A percentile compares a stretch with the other conserved stretches of the same genome.
These are phyloP conservation scores for Sebastes alutus DNA, from an alignment of 2,797 vertebrate genomes.

Conservation along the genomic window DNA sequence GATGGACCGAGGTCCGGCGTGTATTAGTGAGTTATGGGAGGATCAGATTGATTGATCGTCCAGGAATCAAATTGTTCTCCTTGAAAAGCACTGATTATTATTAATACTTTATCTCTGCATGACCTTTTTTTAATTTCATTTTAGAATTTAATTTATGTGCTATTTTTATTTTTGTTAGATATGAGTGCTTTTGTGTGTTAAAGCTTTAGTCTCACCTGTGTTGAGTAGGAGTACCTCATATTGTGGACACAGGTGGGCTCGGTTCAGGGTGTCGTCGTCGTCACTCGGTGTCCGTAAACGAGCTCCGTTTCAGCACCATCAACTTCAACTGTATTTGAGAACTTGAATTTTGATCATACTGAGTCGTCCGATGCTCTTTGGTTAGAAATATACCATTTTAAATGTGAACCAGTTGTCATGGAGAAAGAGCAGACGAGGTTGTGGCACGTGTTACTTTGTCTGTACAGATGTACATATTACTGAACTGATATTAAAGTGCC, in stretches of 20 bases:
- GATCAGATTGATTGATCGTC: neutral
- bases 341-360: slow-evolving; percentile 91
- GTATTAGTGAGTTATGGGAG: neutral
- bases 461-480: slow-evolving; percentile 96
- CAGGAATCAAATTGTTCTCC: neutral
- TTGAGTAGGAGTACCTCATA: neutral
- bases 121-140: slow-evolving; percentile 39
- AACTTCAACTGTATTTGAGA: slow-evolving; percentile 76
- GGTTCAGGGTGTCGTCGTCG: neutral
- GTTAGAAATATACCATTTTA: slow-evolving; percentile 84
- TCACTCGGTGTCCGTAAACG: slow-evolving; percentile 18
- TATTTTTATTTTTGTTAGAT: slow-evolving; percentile 34
- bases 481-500: slow-evolving; percentile 87
- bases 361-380: slow-evolving; percentile 53
- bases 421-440: slow-evolving; percentile 83
- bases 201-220: neutral
- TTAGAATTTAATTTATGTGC: slow-evolving; percentile 29
- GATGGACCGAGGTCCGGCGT: neutral
- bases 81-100: slow-evolving; percentile 8
- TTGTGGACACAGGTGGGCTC: neutral
- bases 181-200: slow-evolving; percentile 19
- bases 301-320: slow-evolving; percentile 79
- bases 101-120: slow-evolving; percentile 19
- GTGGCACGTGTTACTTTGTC: slow-evolving; percentile 62
- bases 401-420: slow-evolving; percentile 88